These are phyloP conservation scores for Anguilla megastoma DNA, from an alignment of 2,797 vertebrate genomes.

Conservation along the genomic window DNA sequence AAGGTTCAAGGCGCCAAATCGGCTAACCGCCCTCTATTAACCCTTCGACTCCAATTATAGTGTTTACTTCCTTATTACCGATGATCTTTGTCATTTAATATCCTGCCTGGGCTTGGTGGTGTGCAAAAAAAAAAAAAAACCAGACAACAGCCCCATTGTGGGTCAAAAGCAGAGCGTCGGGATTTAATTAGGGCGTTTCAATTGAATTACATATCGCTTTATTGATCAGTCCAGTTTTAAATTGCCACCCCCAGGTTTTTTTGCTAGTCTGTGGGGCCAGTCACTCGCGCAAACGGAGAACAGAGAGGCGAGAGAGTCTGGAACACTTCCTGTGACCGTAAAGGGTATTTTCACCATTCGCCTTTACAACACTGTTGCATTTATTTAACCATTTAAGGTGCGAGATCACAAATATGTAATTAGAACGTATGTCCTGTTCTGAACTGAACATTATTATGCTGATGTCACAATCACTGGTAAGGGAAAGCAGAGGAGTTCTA, in stretches of 20 bases:
- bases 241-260: constrained; percentile 35
- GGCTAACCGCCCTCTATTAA: not conserved
- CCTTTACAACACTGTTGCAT: constrained; percentile 41
- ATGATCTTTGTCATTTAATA: not conserved
- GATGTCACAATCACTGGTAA: not conserved
- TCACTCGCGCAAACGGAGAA: constrained; percentile 36
- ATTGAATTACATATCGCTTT: constrained; percentile 43
- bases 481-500: too few species aligned
- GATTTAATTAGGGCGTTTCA: constrained; percentile 46
- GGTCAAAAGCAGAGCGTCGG: constrained; percentile 10
- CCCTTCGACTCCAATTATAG: not conserved
- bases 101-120: not conserved
- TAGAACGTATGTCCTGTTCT: too few species aligned
- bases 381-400: not conserved
- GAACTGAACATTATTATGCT: too few species aligned
- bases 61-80: not conserved
- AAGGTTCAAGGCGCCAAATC: not conserved
- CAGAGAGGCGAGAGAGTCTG: not conserved
- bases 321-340: constrained; percentile 42
- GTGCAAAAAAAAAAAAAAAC: too few species aligned
- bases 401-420: not conserved
- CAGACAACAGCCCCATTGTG: not conserved
- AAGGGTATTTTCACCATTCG: constrained; percentile 36
- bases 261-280: constrained; percentile 42
- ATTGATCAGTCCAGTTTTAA: constrained; percentile 37